Evolutionary conservation across 2,888 invertebrate genomes (phyloP).

Genomic region (Drosophila mettleri): DNA sequence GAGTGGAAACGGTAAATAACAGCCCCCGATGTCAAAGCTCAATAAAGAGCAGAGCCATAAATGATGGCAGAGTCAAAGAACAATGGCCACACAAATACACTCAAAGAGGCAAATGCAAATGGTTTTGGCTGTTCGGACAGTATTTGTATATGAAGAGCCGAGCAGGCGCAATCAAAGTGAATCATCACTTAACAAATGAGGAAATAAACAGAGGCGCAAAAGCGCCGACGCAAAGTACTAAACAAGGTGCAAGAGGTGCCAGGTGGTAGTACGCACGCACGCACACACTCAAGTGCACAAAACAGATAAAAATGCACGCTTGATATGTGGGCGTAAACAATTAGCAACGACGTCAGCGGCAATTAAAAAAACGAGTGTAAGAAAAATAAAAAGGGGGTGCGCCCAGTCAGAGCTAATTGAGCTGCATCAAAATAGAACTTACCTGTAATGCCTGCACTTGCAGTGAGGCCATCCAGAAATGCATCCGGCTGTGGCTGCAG

Average conservation of each 20-base stretch:
- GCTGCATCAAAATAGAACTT: conserved; percentile 51
- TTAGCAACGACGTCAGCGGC: conserved; percentile 48
- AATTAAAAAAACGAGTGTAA: conserved; percentile 5
- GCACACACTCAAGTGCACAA: conserved; percentile 14
- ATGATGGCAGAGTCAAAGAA: conserved; percentile 56
- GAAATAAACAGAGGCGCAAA: conserved; percentile 43
- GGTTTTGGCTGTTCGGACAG: conserved; percentile 4
- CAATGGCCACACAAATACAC: conserved; percentile 36
- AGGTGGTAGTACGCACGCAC: conserved; percentile 30
- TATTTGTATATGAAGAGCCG: conserved; percentile 10
- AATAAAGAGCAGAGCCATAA: conserved; percentile 34
- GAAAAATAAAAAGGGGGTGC: conserved; percentile 39
- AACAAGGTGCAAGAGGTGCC: conserved; percentile 19
- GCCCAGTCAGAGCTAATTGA: conserved; percentile 50
- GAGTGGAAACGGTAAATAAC: conserved; percentile 44
- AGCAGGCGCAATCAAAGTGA: conserved; percentile 60
- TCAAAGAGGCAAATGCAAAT: conserved; percentile 20
- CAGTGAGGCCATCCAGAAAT: conserved; percentile 35
- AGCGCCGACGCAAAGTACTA: conserved; percentile 49
- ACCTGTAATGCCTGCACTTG: conserved; percentile 41
- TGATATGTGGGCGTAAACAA: conserved; percentile 72
- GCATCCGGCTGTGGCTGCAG: conserved; percentile 48
- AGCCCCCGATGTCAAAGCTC: conserved; percentile 34
- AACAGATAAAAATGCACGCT: conserved; percentile 46
- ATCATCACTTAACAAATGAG: conserved; percentile 68